Percentiles rank a stretch among this genome's conserved stretches.
Conservation (phyloP, 1,140 invertebrate species). For the Brevipalpus yothersi region DNA sequence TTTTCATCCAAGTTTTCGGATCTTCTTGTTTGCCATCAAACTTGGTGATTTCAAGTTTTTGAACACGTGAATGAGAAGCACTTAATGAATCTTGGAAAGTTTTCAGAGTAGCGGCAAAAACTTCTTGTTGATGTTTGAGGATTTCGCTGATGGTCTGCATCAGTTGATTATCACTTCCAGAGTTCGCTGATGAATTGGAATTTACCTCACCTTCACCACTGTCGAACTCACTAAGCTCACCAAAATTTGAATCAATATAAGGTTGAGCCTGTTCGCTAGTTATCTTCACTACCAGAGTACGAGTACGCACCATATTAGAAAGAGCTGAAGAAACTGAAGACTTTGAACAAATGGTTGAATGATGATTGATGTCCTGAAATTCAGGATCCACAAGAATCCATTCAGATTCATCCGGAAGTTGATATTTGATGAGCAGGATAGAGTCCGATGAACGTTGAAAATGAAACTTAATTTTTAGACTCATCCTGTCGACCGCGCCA, state of each 20-base stretch:
- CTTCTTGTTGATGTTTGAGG: neutral
- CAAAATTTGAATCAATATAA: neutral
- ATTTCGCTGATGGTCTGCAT: neutral
- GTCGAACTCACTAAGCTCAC: too few relatives aligned
- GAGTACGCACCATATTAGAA: neutral
- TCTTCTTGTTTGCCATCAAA: conserved; percentile 1
- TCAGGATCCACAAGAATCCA: neutral
- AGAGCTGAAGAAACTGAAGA: neutral
- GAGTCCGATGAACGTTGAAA: neutral
- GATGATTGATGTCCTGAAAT: neutral
- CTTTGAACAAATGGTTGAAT: neutral
- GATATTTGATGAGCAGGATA: neutral
- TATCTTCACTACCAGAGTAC: neutral
- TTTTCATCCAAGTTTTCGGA: neutral
- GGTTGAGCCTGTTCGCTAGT: neutral
- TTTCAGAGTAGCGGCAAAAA: neutral
- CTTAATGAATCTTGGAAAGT: neutral
- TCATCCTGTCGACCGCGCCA: neutral
- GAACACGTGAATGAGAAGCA: neutral
- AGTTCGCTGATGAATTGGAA: neutral
- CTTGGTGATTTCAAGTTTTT: neutral
- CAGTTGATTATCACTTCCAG: neutral
- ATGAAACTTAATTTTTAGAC: neutral
- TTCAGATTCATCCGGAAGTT: neutral
- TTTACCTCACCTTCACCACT: neutral